Conservation (phyloP, 2,113 vertebrate genomes). For the cat (Felis catus) region DNA sequence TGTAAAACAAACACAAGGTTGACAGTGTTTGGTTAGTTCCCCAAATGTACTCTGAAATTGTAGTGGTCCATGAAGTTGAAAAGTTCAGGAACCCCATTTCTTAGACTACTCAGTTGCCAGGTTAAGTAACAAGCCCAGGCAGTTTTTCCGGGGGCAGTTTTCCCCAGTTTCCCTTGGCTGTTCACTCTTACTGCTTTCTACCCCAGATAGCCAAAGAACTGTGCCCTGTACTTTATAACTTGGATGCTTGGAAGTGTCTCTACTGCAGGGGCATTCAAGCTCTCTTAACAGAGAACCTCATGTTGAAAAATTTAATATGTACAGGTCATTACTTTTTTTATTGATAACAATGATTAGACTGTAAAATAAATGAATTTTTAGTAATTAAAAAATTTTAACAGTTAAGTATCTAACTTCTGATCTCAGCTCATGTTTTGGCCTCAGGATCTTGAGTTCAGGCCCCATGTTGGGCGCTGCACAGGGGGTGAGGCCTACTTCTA, state of each 20-base stretch:
- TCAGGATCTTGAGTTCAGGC: too few relatives aligned
- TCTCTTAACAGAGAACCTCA: not conserved
- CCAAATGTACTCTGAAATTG: not conserved
- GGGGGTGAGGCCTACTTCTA: too few relatives aligned
- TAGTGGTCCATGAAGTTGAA: not conserved
- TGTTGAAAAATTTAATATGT: not conserved
- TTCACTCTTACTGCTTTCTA: not conserved
- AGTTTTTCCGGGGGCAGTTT: not conserved
- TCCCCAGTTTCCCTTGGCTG: not conserved
- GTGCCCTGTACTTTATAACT: not conserved
- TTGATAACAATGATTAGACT: not conserved
- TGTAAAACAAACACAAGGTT: not conserved
- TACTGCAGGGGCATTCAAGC: not conserved
- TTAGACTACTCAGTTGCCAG: not conserved
- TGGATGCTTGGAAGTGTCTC: not conserved
- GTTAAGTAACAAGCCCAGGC: not conserved
- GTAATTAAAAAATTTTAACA: not conserved
- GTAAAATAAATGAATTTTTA: not conserved
- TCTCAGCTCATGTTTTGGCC: too few relatives aligned
- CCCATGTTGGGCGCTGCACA: too few relatives aligned
- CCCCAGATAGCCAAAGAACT: not conserved
- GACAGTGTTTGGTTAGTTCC: not conserved
- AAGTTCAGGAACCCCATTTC: not conserved
- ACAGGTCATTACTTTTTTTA: not conserved
- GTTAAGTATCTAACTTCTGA: too few relatives aligned